Conservation (phyloP, 2,888 invertebrate species). For the Scaptomyza polygonia region DNA sequence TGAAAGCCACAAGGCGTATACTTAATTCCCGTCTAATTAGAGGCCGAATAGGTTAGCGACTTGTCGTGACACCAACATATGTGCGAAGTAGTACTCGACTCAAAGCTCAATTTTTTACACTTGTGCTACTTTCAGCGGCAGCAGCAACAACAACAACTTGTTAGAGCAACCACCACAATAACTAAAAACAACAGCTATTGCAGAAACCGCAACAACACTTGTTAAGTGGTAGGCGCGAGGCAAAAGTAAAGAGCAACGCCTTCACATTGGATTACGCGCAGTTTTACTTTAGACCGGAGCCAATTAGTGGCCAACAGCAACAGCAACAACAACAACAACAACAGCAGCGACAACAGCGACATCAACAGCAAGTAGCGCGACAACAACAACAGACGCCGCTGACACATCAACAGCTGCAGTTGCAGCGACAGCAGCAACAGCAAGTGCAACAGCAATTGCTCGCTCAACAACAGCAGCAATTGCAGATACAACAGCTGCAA, state of each 20-base stretch:
- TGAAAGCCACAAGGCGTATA: slow-evolving; percentile 42
- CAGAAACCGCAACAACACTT: slow-evolving; percentile 47
- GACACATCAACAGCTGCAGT: slow-evolving; percentile 54
- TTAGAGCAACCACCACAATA: slow-evolving; percentile 20
- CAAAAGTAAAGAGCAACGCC: slow-evolving; percentile 70
- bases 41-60: slow-evolving; percentile 35
- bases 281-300: slow-evolving; percentile 84
- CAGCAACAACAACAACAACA: slow-evolving; percentile 73
- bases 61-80: slow-evolving; percentile 19
- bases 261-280: slow-evolving; percentile 84
- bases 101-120: slow-evolving; percentile 35
- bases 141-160: slow-evolving; percentile 19
- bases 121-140: slow-evolving; percentile 61
- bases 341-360: slow-evolving; percentile 69
- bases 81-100: slow-evolving; percentile 47
- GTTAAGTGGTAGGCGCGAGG: slow-evolving; percentile 59
- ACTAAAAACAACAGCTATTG: slow-evolving; percentile 2
- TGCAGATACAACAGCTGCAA: slow-evolving; percentile 76
- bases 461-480: slow-evolving; percentile 78
- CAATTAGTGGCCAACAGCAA: slow-evolving; percentile 84
- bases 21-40: slow-evolving; percentile 68
- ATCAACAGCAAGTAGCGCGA: slow-evolving; percentile 52
- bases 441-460: slow-evolving; percentile 75
- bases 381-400: slow-evolving; percentile 58
- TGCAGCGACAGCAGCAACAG: slow-evolving; percentile 67